Evolutionary conservation across 2,888 invertebrate species (phyloP).

Genomic region (Tetropium fuscum): DNA sequence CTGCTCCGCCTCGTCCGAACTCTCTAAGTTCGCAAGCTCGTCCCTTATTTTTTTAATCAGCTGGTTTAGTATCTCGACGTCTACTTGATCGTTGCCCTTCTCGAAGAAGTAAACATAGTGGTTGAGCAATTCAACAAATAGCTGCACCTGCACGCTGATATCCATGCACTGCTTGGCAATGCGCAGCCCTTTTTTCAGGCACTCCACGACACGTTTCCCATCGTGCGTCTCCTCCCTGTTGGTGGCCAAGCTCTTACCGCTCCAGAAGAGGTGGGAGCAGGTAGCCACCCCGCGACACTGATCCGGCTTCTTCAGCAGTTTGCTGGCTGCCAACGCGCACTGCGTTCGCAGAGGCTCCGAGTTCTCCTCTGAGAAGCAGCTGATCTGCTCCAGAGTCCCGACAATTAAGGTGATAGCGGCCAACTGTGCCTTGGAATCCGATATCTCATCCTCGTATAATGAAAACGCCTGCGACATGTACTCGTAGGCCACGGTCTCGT

Average conservation of each 20-base stretch:
- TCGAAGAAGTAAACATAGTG: constrained; percentile 94
- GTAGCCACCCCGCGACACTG: constrained; percentile 95
- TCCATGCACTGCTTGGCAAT: constrained; percentile 99
- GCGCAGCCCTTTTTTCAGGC: constrained; percentile 95
- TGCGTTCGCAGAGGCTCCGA: constrained; percentile 96
- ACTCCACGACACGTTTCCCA: constrained; percentile 92
- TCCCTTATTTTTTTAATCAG: constrained; percentile 91
- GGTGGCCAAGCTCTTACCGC: constrained; percentile 74
- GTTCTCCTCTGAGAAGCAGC: constrained; percentile 96
- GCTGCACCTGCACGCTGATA: constrained; percentile 93
- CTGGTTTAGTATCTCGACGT: constrained; percentile 68
- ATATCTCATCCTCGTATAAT: constrained; percentile 98
- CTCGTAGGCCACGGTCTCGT: constrained; percentile 98
- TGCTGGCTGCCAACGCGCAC: constrained; percentile 95
- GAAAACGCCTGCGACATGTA: constrained; percentile 97
- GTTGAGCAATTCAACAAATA: constrained; percentile 94
- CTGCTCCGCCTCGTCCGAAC: constrained; percentile 96
- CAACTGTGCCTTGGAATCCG: constrained; percentile 96
- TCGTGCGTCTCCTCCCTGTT: constrained; percentile 80
- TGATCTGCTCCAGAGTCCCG: constrained; percentile 94
- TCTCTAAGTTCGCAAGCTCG: constrained; percentile 92
- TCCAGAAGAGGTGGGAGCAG: constrained; percentile 98
- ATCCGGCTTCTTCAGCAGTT: constrained; percentile 95
- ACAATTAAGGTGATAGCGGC: constrained; percentile 96
- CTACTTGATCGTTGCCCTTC: constrained; percentile 73